A percentile compares a stretch with the other conserved stretches of the same genome.
phyloP scores from a whole-genome alignment of 2,888 invertebrate genomes.

The Ashinkailepas kermadecensis region DNA sequence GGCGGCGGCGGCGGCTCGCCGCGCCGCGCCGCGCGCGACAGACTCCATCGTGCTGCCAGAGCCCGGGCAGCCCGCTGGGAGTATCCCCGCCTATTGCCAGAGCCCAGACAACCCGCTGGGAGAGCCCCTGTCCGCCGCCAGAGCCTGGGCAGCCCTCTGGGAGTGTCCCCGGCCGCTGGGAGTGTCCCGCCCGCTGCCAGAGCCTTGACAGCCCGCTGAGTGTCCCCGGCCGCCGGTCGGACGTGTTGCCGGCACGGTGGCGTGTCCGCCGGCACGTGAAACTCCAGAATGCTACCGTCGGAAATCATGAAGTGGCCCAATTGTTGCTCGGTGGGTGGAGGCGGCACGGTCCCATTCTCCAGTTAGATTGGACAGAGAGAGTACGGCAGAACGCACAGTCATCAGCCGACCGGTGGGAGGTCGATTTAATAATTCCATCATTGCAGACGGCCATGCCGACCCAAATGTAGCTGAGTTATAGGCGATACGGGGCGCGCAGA shows the following conservation, averaged over 20 bases:
- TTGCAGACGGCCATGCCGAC: background rate
- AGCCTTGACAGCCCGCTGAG: background rate
- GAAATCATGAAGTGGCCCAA: background rate
- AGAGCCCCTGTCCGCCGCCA: background rate
- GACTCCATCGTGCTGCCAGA: too few relatives aligned
- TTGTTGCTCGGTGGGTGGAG: background rate
- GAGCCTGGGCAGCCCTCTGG: background rate
- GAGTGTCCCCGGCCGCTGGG: background rate
- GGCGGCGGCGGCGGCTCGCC: too few relatives aligned
- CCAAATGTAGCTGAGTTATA: background rate
- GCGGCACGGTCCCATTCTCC: background rate
- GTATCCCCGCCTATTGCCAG: too few relatives aligned
- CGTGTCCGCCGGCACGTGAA: background rate
- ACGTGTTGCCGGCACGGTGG: background rate
- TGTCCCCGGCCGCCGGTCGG: background rate
- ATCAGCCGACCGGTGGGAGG: background rate
- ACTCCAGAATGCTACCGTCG: background rate
- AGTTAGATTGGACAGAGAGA: background rate
- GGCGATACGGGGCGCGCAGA: background rate
- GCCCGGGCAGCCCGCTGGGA: too few relatives aligned
- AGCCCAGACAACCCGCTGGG: background rate
- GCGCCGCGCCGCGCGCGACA: too few relatives aligned
- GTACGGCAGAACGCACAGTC: background rate
- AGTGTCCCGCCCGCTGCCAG: background rate
- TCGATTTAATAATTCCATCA: conserved; percentile 11